A percentile compares a stretch with the other conserved stretches of the same genome.
Evolutionary conservation across 2,888 invertebrate genomes (phyloP).

Genomic region (Melieria omissa): DNA sequence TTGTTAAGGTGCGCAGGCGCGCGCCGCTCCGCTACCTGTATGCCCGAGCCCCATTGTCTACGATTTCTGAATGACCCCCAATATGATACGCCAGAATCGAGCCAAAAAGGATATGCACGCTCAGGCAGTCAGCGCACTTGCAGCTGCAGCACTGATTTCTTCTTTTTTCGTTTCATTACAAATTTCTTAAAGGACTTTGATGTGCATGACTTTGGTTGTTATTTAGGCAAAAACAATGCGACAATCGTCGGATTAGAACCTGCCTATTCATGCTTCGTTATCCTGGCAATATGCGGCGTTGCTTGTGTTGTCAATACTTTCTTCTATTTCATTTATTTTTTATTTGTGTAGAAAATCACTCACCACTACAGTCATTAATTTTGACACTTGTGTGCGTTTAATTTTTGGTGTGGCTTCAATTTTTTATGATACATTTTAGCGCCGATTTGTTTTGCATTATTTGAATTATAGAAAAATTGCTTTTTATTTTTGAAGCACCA

Average conservation of each 20-base stretch:
- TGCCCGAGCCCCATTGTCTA: slow-evolving; percentile 46
- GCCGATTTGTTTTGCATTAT: too few species aligned
- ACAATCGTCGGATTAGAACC: slow-evolving; percentile 37
- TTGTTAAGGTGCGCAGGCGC: slow-evolving; percentile 49
- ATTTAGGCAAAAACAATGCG: slow-evolving; percentile 22
- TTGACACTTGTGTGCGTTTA: too few species aligned
- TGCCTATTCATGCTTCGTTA: slow-evolving; percentile 64
- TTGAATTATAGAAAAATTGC: too few species aligned
- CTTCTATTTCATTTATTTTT: too few species aligned
- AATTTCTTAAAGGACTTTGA: slow-evolving; percentile 7
- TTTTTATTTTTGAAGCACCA: too few species aligned
- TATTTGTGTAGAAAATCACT: too few species aligned
- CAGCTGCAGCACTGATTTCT: slow-evolving; percentile 54
- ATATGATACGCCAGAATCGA: slow-evolving; percentile 32
- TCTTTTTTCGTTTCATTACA: slow-evolving; percentile 7
- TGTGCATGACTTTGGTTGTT: slow-evolving; percentile 24
- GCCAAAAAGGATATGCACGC: slow-evolving; percentile 34
- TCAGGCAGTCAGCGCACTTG: slow-evolving; percentile 38
- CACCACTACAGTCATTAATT: too few species aligned
- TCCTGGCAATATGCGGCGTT: slow-evolving; percentile 59
- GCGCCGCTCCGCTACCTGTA: slow-evolving; percentile 54
- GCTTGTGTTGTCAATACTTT: slow-evolving; percentile 53
- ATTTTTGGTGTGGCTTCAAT: too few species aligned
- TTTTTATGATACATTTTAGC: too few species aligned
- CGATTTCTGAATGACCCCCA: slow-evolving; percentile 50